Conservation (phyloP, 2,888 invertebrate species). For the Hipparchia sbordonii region DNA sequence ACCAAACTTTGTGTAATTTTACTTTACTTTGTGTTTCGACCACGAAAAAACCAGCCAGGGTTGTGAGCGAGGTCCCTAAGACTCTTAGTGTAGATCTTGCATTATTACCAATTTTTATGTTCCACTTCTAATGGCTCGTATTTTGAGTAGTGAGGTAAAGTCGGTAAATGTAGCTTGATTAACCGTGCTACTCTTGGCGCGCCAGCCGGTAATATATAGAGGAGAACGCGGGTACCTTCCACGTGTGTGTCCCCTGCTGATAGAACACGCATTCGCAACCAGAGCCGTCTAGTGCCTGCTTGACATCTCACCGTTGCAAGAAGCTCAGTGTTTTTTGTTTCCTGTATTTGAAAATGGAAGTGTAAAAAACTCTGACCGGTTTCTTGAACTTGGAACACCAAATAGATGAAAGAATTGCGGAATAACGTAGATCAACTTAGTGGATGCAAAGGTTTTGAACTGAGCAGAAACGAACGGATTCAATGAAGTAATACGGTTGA, state of each 20-base stretch:
- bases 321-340: slow-evolving; percentile 51
- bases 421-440: neutral
- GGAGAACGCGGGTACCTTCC: slow-evolving; percentile 58
- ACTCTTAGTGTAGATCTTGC: no score
- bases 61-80: no score
- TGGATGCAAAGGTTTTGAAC: neutral
- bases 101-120: slow-evolving; percentile 37
- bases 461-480: neutral
- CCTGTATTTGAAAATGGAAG: slow-evolving; percentile 45
- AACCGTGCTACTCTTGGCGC: slow-evolving; percentile 74
- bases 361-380: neutral
- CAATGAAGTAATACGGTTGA: no score
- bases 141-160: slow-evolving; percentile 66
- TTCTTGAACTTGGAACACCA: neutral
- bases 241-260: slow-evolving; percentile 67
- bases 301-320: slow-evolving; percentile 96
- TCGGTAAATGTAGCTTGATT: slow-evolving; percentile 61
- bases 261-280: slow-evolving; percentile 87
- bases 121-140: slow-evolving; percentile 57
- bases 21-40: no score
- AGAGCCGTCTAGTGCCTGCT: slow-evolving; percentile 94
- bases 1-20: no score
- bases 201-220: slow-evolving; percentile 70
- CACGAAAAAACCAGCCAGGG: no score
- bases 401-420: neutral